These are phyloP conservation scores for Lampris incognitus DNA, from an alignment of 2,113 vertebrate species.

Conservation along the genomic window DNA sequence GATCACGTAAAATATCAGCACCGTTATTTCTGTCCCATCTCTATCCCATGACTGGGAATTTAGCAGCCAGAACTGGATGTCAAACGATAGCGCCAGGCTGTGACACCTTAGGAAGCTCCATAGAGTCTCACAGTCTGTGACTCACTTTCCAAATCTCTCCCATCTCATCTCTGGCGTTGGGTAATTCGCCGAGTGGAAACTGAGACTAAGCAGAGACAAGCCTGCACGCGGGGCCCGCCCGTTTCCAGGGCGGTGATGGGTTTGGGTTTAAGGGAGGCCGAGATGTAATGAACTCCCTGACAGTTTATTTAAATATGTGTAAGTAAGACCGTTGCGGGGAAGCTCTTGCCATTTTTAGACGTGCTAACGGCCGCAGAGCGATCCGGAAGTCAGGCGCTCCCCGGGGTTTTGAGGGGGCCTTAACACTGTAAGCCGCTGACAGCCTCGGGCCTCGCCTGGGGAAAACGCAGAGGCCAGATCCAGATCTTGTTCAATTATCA, in stretches of 20 bases:
- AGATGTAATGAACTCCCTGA: conserved; percentile 34
- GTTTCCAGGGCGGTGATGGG: conserved; percentile 30
- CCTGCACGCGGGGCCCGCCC: conserved; percentile 38
- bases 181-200: conserved; percentile 52
- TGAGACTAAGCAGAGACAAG: conserved; percentile 39
- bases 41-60: conserved; percentile 58
- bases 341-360: conserved; percentile 38
- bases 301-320: conserved; percentile 39
- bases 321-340: conserved; percentile 17
- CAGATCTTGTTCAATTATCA: conserved; percentile 51
- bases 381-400: conserved; percentile 34
- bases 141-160: conserved; percentile 60
- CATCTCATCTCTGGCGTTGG: conserved; percentile 50
- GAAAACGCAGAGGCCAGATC: conserved; percentile 40
- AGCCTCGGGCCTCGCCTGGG: conserved; percentile 41
- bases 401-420: conserved; percentile 34
- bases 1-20: conserved; percentile 73
- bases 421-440: conserved; percentile 34
- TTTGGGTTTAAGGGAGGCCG: conserved; percentile 20
- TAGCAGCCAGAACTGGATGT: conserved; percentile 66
- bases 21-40: conserved; percentile 74
- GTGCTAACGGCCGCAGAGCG: conserved; percentile 35
- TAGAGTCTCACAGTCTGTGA: conserved; percentile 53
- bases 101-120: conserved; percentile 58
- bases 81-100: conserved; percentile 56